A percentile compares a stretch with the other conserved stretches of the same genome.
phyloP scores from a whole-genome alignment of 2,888 invertebrate species.

The Deilephila porcellus region DNA sequence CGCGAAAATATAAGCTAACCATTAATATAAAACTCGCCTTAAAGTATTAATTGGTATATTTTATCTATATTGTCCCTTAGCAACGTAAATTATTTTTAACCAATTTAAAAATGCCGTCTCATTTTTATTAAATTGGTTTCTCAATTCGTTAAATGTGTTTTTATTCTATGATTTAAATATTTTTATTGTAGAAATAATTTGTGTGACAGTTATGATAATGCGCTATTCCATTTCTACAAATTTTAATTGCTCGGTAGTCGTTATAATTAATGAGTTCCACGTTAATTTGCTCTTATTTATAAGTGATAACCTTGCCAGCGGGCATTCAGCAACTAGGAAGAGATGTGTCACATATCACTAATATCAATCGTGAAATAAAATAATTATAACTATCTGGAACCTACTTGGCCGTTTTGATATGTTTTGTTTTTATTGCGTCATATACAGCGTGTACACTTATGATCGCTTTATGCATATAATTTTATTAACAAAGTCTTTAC shows the following conservation, averaged over 20 bases:
- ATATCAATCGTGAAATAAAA: constrained; percentile 1
- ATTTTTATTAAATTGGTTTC: too few relatives aligned
- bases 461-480: background rate
- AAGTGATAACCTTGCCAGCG: constrained; percentile 13
- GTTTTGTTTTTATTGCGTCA: constrained; percentile 30
- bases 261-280: background rate
- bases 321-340: background rate
- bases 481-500: too few relatives aligned
- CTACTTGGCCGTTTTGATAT: background rate
- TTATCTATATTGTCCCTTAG: too few relatives aligned
- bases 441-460: background rate
- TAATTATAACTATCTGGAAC: background rate
- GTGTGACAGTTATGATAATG: too few relatives aligned
- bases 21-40: too few relatives aligned
- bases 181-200: background rate
- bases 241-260: background rate
- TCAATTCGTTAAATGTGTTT: background rate
- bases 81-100: too few relatives aligned
- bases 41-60: too few relatives aligned
- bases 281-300: background rate
- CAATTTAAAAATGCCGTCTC: too few relatives aligned
- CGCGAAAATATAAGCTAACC: too few relatives aligned
- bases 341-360: background rate
- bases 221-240: background rate
- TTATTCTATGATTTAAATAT: background rate